A percentile compares a stretch with the other conserved stretches of the same genome.
phyloP scores from a whole-genome alignment of 2,888 invertebrate genomes.

The Choristoneura rosaceana region DNA sequence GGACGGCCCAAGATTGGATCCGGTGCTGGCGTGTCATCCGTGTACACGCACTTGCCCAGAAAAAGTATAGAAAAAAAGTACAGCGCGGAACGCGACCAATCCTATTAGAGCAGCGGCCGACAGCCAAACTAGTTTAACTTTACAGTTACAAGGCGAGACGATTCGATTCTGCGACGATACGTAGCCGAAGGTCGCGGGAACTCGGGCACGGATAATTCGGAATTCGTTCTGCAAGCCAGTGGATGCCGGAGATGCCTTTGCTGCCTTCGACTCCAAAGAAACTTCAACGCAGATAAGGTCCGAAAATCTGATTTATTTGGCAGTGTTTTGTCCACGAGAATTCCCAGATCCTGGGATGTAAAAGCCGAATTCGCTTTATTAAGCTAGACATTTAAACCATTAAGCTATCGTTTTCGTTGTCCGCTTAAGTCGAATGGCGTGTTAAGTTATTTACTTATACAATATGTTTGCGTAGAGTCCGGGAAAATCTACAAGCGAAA shows the following conservation, averaged over 20 bases:
- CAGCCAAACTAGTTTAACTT: conserved; percentile 74
- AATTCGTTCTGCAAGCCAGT: conserved; percentile 65
- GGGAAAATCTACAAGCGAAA: not conserved
- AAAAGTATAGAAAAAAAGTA: conserved; percentile 67
- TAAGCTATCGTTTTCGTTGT: not conserved
- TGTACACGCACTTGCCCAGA: conserved; percentile 59
- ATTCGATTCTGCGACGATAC: conserved; percentile 75
- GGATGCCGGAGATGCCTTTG: conserved; percentile 29
- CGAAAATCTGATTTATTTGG: not conserved
- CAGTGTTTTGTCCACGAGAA: not conserved
- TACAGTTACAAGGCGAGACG: conserved; percentile 74
- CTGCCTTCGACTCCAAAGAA: conserved; percentile 11
- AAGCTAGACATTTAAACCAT: not conserved
- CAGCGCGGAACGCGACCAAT: conserved; percentile 67
- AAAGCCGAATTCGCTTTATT: not conserved
- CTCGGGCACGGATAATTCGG: conserved; percentile 69
- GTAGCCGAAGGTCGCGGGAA: conserved; percentile 76
- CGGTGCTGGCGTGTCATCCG: conserved; percentile 46
- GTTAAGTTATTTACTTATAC: not conserved
- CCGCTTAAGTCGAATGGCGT: not conserved
- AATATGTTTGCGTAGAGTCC: not conserved
- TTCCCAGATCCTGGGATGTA: too few species aligned
- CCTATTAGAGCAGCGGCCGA: conserved; percentile 73
- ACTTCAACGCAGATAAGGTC: conserved; percentile 15
- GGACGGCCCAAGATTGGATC: conserved; percentile 54